Evolutionary conservation across 2,113 vertebrate species (phyloP).

Genomic region (Heterocephalus glaber): DNA sequence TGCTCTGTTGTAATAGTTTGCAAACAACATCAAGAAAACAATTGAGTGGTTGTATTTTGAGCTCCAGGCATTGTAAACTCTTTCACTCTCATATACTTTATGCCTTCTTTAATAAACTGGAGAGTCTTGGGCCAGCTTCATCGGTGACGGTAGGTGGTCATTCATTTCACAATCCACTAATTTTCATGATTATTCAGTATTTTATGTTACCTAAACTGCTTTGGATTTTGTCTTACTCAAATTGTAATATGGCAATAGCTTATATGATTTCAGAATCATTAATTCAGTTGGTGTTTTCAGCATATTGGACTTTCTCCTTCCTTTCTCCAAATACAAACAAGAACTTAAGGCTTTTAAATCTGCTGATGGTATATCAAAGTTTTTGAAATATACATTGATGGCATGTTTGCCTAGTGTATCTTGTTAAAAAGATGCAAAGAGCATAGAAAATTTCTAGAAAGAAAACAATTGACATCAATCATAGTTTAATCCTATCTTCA

Average conservation of each 20-base stretch:
- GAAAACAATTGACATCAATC: not conserved
- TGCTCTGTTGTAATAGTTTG: conserved; percentile 55
- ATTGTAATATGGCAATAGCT: conserved; percentile 61
- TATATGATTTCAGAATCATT: conserved; percentile 74
- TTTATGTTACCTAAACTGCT: conserved; percentile 76
- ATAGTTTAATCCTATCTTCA: not conserved
- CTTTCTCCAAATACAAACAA: conserved; percentile 21
- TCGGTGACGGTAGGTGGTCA: conserved; percentile 66
- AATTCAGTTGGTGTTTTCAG: conserved; percentile 60
- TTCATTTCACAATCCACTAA: conserved; percentile 77
- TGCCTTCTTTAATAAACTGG: conserved; percentile 76
- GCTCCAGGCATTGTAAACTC: conserved; percentile 75
- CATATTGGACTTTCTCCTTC: not conserved
- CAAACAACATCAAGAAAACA: conserved; percentile 67
- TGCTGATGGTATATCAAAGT: not conserved
- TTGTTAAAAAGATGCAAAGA: not conserved
- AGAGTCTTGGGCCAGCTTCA: conserved; percentile 63
- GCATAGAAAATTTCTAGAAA: not conserved
- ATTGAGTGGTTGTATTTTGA: conserved; percentile 65
- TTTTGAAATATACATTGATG: not conserved
- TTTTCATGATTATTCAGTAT: conserved; percentile 76
- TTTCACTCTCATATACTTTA: conserved; percentile 75
- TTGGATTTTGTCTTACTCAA: conserved; percentile 62
- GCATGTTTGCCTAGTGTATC: not conserved
- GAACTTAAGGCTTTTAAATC: conserved; percentile 22